Base-by-base conservation (phyloP, 2,888 invertebrate genomes). In the Rambutsinella grinnellia region DNA sequence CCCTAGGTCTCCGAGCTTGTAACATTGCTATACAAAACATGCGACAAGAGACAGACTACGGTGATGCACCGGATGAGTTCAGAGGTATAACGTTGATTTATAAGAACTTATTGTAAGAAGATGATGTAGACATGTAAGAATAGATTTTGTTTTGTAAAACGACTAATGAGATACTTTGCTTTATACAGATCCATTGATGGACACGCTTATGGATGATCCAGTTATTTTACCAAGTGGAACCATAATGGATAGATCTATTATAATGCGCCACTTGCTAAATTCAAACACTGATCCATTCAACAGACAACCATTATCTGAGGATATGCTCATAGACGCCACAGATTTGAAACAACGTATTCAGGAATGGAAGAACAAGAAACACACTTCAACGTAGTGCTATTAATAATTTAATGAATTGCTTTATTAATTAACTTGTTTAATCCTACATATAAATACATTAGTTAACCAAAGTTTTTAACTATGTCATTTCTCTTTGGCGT, bases 221-320 rank as follows among this genome's bases (percentile, higher is more conserved):
- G 98, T 98, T 10, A 88, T 93, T 79, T 89, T 98, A 85, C 97
- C 97, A 1, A 95, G 96, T 78, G 96, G 96, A 77, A 92, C 91
- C 85, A 91, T 97, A 24, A 97, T 98, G 96, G 97, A 98, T 87
- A 90, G 97, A 77, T 91, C 96, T 36, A 94, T 97, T 83, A 98
- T 98, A 79, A 90, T 95, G 86, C 90, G 97, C 79, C 98, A 98
- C 88, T 89, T 98, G 85, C 90, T 98, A 84, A 98, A 98, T 88
- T 97, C 97, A 85, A 94, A 93, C 85, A 98, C 97, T 0, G 99
- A 99, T 89, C 99, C 99, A 0, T 99, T 99, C 89, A 99, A 97
- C 87, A 90, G 99, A 77, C 97, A 97, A 87, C 93, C 94, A 17
- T 91, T 99, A 54, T 94, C 94, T 13, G 97, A 97, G 87, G 96